Evolutionary conservation across 2,888 invertebrate species (phyloP), one percentile per base, ranked within the genome.

Genomic region (Helobdella robusta): DNA sequence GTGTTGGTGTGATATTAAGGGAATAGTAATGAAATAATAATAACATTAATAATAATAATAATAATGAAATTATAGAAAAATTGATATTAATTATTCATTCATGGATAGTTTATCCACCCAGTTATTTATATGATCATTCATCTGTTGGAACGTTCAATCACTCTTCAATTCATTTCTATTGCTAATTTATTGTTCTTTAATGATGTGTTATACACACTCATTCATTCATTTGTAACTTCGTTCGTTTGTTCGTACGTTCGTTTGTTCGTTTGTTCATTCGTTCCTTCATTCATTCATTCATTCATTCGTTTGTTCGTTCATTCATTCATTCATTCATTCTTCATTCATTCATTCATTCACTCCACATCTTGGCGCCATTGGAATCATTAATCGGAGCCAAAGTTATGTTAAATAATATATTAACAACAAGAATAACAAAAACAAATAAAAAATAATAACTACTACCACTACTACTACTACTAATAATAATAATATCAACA

Each of bases 331-430:
- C 44, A 40, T 40, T 40, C 44, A 40, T 40, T 40, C 44, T 40
- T 40, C 44, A 40, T 40, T 40, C 44, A 40, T 40, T 40, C 44
- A 40, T 40, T 40, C 44, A 40, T 40, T 40, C 44, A 40, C n/a
- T 40, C 44, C 11, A 15, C n/a, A n/a, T n/a, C n/a, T n/a, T n/a
- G n/a, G n/a, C n/a, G n/a, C n/a, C n/a, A n/a, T n/a, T n/a, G n/a
- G n/a, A n/a, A n/a, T n/a, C n/a, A n/a, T n/a, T n/a, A n/a, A n/a
- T n/a, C n/a, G n/a, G n/a, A n/a, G n/a, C n/a, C n/a, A n/a, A n/a
- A n/a, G n/a, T n/a, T n/a, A n/a, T n/a, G n/a, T n/a, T n/a, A n/a
- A n/a, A n/a, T n/a, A n/a, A n/a, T n/a, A n/a, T n/a, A n/a, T n/a
- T n/a, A n/a, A n/a, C n/a, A n/a, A n/a, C n/a, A n/a, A n/a, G n/a